A percentile compares a stretch with the other conserved stretches of the same genome.
Conservation (phyloP, 2,888 invertebrate species). For the Ischnura elegans region DNA sequence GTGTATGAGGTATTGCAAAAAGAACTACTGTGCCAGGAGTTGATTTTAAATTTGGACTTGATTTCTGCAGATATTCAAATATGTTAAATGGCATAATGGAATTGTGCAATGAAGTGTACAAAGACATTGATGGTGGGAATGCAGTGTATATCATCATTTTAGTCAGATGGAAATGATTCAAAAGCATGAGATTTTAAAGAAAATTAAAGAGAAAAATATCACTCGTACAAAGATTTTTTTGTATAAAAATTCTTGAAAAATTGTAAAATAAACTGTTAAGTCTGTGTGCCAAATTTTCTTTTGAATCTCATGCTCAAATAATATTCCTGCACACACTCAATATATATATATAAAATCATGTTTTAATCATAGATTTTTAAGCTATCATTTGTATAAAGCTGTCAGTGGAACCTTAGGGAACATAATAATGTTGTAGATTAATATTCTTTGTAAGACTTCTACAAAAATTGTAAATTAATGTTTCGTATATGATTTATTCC, state of each 20-base stretch:
- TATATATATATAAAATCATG: constrained; percentile 14
- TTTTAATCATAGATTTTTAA: constrained; percentile 31
- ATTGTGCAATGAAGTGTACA: constrained; percentile 37
- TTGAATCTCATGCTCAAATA: neutral
- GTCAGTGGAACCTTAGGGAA: neutral
- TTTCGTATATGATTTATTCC: constrained; percentile 27
- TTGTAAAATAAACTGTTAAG: neutral
- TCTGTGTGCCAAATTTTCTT: neutral
- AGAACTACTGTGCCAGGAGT: neutral
- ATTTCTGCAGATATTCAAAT: neutral
- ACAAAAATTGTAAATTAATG: neutral
- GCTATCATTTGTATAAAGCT: neutral
- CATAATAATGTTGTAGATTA: neutral
- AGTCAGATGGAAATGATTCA: neutral
- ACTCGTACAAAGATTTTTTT: neutral
- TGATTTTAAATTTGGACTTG: neutral
- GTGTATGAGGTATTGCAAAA: neutral
- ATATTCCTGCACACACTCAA: neutral
- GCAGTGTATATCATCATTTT: neutral
- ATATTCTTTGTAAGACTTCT: neutral
- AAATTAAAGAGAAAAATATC: neutral
- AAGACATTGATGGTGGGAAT: constrained; percentile 6
- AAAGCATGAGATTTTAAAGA: neutral
- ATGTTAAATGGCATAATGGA: neutral
- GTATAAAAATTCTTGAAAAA: neutral